Evolutionary conservation across 2,113 vertebrate species (phyloP), one percentile per base, ranked within the genome.

Genomic region (Hypomesus transpacificus): DNA sequence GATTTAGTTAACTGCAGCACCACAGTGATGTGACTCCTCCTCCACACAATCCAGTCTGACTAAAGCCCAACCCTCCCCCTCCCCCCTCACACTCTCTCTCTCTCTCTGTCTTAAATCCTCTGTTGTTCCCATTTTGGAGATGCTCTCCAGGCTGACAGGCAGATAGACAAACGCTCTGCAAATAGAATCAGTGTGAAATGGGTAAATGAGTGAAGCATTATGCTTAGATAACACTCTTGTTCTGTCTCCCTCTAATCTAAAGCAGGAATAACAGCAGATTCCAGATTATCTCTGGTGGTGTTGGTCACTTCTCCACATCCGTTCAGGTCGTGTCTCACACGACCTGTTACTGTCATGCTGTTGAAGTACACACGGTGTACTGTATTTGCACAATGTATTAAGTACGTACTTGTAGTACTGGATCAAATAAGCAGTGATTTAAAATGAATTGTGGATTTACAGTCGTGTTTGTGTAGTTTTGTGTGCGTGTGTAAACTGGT

Each of bases 121-220:
- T 61, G 14, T 24, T 16, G 13, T 61, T 61, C 24, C 24, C 11
- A 13, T 46, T 46, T 46, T 9, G 1, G 39, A 46, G 39, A 46
- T 13, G 39, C 39, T 46, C 39, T 46, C 39, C 39, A 46, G 39
- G 39, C 39, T 46, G 39, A 46, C 39, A 5, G 39, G 39, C 39
- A 46, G 39, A 46, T 46, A 51, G 54, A 76, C 68, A 57, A 17
- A 69, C 3, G 67, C 22, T 28, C 78, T 74, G 51, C 50, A 71
- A 79, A 78, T 64, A 22, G 64, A 51, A 80, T 31, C 74, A 1
- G 50, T 76, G 73, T 76, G 62, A 77, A 78, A 78, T 73, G 69
- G 79, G 57, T 66, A 82, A 83, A 83, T 76, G 21, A 78, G 80
- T 77, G 61, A 39, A 22, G 75, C 46, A 26, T 50, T 13, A 26